These are phyloP conservation scores for Drosophila bifasciata DNA, from an alignment of 1,140 invertebrate species.

Conservation along the genomic window DNA sequence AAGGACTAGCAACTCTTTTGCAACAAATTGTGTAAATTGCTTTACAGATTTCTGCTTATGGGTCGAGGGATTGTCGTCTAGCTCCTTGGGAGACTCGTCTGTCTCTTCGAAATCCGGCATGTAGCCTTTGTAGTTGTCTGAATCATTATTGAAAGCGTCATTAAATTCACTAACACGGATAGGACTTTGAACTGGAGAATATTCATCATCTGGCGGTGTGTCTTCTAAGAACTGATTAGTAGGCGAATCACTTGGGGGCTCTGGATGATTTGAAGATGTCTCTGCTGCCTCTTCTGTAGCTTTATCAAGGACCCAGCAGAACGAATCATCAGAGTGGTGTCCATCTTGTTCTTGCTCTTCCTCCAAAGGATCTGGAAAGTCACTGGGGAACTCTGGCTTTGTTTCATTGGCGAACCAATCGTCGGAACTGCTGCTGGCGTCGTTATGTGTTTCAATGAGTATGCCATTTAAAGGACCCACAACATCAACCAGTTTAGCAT, in stretches of 20 bases:
- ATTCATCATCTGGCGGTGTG: too few species aligned
- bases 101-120: background rate
- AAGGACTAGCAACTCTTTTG: conserved; percentile 43
- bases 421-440: conserved; percentile 2
- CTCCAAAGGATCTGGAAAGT: too few species aligned
- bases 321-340: too few species aligned
- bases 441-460: background rate
- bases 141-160: background rate
- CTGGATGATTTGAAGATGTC: too few species aligned
- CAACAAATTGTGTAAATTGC: conserved; percentile 53
- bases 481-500: conserved; percentile 20
- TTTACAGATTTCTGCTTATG: conserved; percentile 15
- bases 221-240: too few species aligned
- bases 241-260: too few species aligned
- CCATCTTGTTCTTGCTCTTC: too few species aligned
- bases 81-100: background rate
- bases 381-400: too few species aligned
- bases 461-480: conserved; percentile 1
- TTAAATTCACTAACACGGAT: too few species aligned
- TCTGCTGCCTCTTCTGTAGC: too few species aligned
- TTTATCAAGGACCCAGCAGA: too few species aligned
- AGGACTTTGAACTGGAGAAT: too few species aligned
- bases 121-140: background rate
- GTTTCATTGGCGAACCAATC: conserved; percentile 11
- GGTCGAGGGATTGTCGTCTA: background rate